Base-by-base conservation (phyloP, 2,113 vertebrate genomes). In the Amblyornis subalaris region DNA sequence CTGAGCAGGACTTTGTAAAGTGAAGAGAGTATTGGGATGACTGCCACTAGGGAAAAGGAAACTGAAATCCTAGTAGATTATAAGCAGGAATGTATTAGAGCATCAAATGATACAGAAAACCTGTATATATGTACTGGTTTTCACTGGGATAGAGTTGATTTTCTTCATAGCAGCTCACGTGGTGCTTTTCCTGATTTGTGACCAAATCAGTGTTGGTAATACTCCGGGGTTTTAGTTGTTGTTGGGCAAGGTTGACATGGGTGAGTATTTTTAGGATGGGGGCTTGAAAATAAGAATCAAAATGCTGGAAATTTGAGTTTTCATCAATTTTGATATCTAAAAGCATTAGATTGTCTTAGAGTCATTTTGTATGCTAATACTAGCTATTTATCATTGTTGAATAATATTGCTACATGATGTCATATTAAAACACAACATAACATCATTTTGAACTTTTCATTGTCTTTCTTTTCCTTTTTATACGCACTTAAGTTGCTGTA, bases 341-440 rank as follows among this genome's bases (percentile, higher is more conserved):
- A 85, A 89, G 11, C 5, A 22, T 51, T 64, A 20, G 21, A 54
- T 36, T 50, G 14, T 36, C 31, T 64, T 65, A 26, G 22, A 40
- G 12, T 35, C 0, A 42, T 57, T 85, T 88, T 88, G 2, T 42
- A 31, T 1, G 2, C 6, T 67, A 82, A 60, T 23, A 4, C 4
- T 19, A 78, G 42, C 14, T 28, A 24, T 62, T 70, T 74, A 75
- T 47, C 29, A 54, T 8, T 29, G 3, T 53, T 61, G 10, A 71
- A 79, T 5, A 74, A 82, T 36, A 61, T 45, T 54, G 12, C 67
- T 75, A 28, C 0, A 0, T 69, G 15, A 60, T 4, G 73, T 14
- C 9, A 29, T 53, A 28, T 18, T 64, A 53, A 79, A 55, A 74
- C 78, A 36, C 28, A 2, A 12, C 3, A 22, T 33, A 71, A 62